These are phyloP conservation scores for Lasioglossum morio DNA, from an alignment of 2,888 invertebrate species.

Conservation along the genomic window DNA sequence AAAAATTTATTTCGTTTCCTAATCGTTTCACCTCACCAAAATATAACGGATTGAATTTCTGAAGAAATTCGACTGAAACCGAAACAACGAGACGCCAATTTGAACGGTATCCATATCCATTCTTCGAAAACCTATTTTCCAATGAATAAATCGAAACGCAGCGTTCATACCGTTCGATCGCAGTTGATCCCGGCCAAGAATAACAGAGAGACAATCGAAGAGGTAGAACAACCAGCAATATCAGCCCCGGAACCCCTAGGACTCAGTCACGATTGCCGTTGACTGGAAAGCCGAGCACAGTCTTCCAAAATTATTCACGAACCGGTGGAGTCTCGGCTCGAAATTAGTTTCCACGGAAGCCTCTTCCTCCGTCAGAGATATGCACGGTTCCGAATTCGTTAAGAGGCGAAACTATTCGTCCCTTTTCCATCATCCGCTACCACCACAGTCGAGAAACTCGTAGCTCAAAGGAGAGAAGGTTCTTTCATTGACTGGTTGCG, in stretches of 20 bases:
- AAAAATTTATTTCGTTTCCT: too few relatives aligned
- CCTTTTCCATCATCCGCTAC: not conserved
- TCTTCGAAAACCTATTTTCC: not conserved
- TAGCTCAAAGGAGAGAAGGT: conserved; percentile 5
- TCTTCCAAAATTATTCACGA: conserved; percentile 63
- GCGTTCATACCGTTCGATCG: not conserved
- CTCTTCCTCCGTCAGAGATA: conserved; percentile 47
- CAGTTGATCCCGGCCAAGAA: not conserved
- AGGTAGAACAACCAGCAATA: not conserved
- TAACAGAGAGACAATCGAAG: not conserved
- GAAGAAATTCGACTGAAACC: not conserved
- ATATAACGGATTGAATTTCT: too few relatives aligned
- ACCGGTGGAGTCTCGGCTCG: conserved; percentile 53
- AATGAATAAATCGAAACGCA: not conserved
- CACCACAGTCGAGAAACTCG: not conserved
- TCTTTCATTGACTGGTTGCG: conserved; percentile 11
- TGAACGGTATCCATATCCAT: not conserved
- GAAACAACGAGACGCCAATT: not conserved
- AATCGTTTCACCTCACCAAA: too few relatives aligned
- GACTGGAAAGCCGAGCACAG: conserved; percentile 40
- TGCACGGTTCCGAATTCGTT: conserved; percentile 60
- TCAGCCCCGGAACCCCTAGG: not conserved
- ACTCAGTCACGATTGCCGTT: not conserved
- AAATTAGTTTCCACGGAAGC: conserved; percentile 64
- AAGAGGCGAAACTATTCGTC: conserved; percentile 42